phyloP scores from a whole-genome alignment of 1,140 invertebrate genomes.

The Penaeus japonicus region DNA sequence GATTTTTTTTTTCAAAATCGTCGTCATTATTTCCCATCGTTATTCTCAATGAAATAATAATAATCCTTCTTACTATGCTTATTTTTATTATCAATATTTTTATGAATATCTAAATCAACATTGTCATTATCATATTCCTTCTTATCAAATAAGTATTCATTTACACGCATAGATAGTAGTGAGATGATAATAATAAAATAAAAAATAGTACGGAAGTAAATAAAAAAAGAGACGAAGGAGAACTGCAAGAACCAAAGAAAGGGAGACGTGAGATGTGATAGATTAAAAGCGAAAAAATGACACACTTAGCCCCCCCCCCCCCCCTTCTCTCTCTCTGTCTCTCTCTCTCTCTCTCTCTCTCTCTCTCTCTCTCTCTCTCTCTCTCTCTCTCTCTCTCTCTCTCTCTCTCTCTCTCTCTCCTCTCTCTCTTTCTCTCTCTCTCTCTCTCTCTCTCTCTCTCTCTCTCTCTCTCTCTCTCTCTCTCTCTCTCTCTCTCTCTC shows the following conservation, averaged over 20 bases:
- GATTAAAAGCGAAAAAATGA: not conserved
- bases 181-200: no score
- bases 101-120: not conserved
- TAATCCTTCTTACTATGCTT: not conserved
- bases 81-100: not conserved
- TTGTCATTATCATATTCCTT: not conserved
- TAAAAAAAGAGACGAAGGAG: not conserved
- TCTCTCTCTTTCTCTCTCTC: not conserved
- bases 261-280: not conserved
- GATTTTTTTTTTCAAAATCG: not conserved
- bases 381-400: no score
- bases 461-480: not conserved
- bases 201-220: no score
- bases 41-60: not conserved
- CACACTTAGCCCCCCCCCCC: not conserved
- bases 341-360: not conserved
- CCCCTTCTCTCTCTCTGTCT: not conserved
- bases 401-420: no score
- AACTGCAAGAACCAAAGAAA: not conserved
- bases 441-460: not conserved
- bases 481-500: not conserved
- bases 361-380: not conserved
- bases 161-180: not conserved
- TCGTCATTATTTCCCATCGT: not conserved
- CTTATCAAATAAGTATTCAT: not conserved